Percentiles rank a stretch among this genome's conserved stretches.
Conservation (phyloP, 2,797 vertebrate species). For the Arctocebus calabarensis region DNA sequence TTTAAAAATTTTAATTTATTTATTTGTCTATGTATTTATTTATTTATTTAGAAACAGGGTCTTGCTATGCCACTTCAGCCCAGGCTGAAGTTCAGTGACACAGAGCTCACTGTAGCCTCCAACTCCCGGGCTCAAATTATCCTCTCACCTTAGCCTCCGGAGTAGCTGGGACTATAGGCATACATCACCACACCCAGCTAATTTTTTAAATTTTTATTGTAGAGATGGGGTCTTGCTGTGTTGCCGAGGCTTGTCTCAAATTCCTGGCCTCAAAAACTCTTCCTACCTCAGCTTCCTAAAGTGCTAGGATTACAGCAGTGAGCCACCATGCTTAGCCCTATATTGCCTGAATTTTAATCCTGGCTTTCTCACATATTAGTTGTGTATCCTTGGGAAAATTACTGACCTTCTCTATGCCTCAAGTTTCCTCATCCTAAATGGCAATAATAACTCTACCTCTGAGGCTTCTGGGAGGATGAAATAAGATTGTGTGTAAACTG, state of each 20-base stretch:
- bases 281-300: not conserved
- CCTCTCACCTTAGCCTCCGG: not conserved
- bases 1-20: not conserved
- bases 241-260: not conserved
- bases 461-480: not conserved
- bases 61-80: not conserved
- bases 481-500: not conserved
- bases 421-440: not conserved
- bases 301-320: not conserved
- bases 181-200: not conserved
- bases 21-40: not conserved
- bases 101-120: not conserved
- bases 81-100: not conserved
- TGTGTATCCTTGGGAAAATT: not conserved
- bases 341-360: constrained; percentile 7
- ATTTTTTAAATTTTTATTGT: not conserved
- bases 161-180: not conserved
- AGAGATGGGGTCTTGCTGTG: not conserved
- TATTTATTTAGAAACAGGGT: not conserved
- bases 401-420: not conserved
- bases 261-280: not conserved
- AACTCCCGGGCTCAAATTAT: not conserved
- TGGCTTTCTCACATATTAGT: not conserved
- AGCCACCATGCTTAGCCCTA: not conserved
- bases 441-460: not conserved